Percentiles rank a stretch among this genome's conserved stretches.
These are phyloP conservation scores for Thunnus thynnus DNA, from an alignment of 2,113 vertebrate species.

Conservation along the genomic window DNA sequence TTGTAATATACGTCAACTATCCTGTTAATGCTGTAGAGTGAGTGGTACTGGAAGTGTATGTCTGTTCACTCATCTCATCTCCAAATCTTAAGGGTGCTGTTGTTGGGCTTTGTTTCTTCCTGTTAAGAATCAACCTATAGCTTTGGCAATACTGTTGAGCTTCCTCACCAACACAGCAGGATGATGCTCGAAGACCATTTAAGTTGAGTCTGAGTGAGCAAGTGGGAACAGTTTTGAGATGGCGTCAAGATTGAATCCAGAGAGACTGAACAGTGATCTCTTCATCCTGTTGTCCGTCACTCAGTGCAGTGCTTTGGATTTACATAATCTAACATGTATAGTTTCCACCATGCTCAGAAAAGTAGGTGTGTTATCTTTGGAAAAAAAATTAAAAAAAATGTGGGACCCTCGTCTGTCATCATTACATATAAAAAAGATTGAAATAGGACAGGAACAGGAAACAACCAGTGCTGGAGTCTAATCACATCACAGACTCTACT, in stretches of 20 bases:
- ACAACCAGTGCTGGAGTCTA: too few species aligned
- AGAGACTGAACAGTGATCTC: too few species aligned
- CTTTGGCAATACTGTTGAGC: background rate
- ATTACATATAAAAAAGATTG: background rate
- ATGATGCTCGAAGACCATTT: background rate
- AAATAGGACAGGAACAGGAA: background rate
- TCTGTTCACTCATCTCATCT: background rate
- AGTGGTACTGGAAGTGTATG: background rate
- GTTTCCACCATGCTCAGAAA: too few species aligned
- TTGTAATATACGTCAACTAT: background rate
- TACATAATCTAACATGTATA: too few species aligned
- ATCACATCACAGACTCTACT: background rate
- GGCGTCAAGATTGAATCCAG: background rate
- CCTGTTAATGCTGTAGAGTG: background rate
- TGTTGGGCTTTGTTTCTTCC: background rate
- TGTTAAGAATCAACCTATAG: background rate
- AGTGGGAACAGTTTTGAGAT: background rate
- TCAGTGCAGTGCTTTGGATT: background rate
- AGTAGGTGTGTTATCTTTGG: too few species aligned
- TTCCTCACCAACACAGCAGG: background rate
- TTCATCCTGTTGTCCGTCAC: too few species aligned
- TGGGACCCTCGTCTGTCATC: too few species aligned
- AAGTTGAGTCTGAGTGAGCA: background rate
- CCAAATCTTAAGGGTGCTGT: background rate
- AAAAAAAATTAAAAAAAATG: too few species aligned